Percentiles rank a stretch among this genome's conserved stretches.
Conservation (phyloP, 2,888 invertebrate species). For the Globia sparganii region DNA sequence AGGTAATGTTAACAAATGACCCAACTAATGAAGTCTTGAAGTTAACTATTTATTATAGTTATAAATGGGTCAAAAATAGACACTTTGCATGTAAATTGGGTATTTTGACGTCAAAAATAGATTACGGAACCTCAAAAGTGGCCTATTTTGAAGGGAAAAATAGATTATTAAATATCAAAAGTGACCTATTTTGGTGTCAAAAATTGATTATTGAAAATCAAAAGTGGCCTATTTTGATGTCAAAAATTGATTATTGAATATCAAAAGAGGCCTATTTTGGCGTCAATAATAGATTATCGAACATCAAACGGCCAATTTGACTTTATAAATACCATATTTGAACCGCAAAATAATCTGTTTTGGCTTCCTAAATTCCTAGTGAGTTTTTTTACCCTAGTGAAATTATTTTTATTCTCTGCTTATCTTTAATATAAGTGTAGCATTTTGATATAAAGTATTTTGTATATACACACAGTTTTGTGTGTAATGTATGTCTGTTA, state of each 20-base stretch:
- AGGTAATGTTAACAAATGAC: not conserved
- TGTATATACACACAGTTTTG: constrained; percentile 40
- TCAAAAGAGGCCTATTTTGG: not conserved
- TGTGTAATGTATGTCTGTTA: not conserved
- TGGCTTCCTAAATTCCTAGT: not conserved
- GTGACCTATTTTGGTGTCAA: not conserved
- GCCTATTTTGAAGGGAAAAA: not conserved
- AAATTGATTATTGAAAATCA: not conserved
- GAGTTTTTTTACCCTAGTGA: not conserved
- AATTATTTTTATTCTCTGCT: constrained; percentile 5
- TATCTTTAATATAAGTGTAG: constrained; percentile 10
- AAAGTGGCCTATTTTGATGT: not conserved
- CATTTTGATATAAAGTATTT: constrained; percentile 37
- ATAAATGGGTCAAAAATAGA: no score
- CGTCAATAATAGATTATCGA: not conserved
- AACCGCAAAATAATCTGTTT: not conserved
- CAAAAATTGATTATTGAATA: no score
- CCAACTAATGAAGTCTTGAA: not conserved
- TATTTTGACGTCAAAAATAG: constrained; percentile 5
- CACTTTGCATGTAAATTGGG: not conserved
- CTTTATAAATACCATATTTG: not conserved
- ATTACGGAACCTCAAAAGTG: no score
- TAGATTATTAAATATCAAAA: no score
- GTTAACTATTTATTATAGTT: not conserved
- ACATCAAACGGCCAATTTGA: not conserved